These are phyloP conservation scores for Villa cingulata DNA, from an alignment of 2,888 invertebrate genomes.

Conservation along the genomic window DNA sequence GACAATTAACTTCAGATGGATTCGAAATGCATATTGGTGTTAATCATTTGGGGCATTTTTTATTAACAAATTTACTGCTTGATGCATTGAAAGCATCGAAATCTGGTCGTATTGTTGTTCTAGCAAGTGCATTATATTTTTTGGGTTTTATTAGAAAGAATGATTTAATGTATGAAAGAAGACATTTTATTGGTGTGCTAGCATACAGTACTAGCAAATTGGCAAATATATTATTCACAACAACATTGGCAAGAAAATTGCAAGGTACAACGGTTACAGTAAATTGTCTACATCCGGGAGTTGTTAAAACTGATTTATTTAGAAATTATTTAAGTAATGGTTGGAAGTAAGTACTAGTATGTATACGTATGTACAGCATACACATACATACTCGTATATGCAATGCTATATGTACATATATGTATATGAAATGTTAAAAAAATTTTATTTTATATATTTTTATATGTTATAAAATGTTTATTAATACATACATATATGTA, in stretches of 20 bases:
- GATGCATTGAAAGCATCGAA: slow-evolving; percentile 39
- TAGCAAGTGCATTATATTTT: slow-evolving; percentile 53
- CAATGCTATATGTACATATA: too few species aligned
- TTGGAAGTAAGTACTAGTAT: background rate
- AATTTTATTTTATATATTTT: too few species aligned
- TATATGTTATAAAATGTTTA: too few species aligned
- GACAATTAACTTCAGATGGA: slow-evolving; percentile 32
- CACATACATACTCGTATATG: too few species aligned
- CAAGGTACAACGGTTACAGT: slow-evolving; percentile 44
- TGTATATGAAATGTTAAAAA: too few species aligned
- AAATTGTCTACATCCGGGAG: slow-evolving; percentile 54
- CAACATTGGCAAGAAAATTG: slow-evolving; percentile 45
- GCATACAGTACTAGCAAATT: slow-evolving; percentile 61
- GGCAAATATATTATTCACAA: slow-evolving; percentile 56
- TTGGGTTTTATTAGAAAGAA: slow-evolving; percentile 47
- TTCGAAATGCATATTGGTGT: slow-evolving; percentile 40
- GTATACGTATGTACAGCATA: too few species aligned
- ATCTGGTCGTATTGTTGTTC: slow-evolving; percentile 55
- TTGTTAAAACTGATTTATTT: slow-evolving; percentile 47
- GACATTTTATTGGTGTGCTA: slow-evolving; percentile 42
- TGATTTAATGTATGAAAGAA: slow-evolving; percentile 50
- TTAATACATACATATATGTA: too few species aligned
- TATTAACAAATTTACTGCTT: slow-evolving; percentile 39
- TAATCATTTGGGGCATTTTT: slow-evolving; percentile 43
- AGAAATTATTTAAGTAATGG: background rate